Base-by-base conservation (phyloP, 2,797 vertebrate genomes). In the Gambusia yucatana region DNA sequence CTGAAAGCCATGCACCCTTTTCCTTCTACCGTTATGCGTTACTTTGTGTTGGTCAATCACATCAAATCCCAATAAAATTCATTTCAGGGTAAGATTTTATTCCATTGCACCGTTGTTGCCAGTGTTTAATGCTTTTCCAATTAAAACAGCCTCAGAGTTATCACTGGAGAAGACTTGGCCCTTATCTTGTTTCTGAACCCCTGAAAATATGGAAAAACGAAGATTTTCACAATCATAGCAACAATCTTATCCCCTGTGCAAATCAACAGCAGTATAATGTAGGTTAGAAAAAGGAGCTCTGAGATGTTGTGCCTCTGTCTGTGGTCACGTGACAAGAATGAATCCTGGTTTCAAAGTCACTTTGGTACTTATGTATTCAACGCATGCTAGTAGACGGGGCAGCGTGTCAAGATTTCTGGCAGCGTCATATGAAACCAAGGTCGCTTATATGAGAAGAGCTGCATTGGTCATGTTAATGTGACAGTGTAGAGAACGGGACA, bases 341-440 rank as follows among this genome's bases (percentile, higher is more conserved):
- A 72, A 74, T 75, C 77, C 84, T 67, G 82, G 39, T 89, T 82
- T 75, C 75, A 90, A 85, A 89, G 83, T 90, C 86, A 91, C 89
- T 88, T 88, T 86, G 30, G 52, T 17, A 6, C 73, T 86, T 83
- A 71, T 78, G 71, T 73, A 82, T 86, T 88, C 88, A 50, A 33
- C 48, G 78, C 80, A 70, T 77, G 48, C 79, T 50, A 55, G 72
- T 20, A 13, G 82, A 73, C 77, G 74, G 73, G 75, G 30, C 76
- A 25, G 76, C 44, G 44, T 52, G 86, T 79, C 69, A 69, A 69
- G 82, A 63, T 75, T 79, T 84, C 80, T 71, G 41, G 46, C 41
- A 28, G 78, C 46, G 0, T 81, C 72, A 76, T 16, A 75, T 55
- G 61, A 81, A 25, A 82, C 47, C 75, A 88, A 88, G 87, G 89